Evolutionary conservation across 2,113 vertebrate species (phyloP).

Genomic region (Takifugu flavidus): DNA sequence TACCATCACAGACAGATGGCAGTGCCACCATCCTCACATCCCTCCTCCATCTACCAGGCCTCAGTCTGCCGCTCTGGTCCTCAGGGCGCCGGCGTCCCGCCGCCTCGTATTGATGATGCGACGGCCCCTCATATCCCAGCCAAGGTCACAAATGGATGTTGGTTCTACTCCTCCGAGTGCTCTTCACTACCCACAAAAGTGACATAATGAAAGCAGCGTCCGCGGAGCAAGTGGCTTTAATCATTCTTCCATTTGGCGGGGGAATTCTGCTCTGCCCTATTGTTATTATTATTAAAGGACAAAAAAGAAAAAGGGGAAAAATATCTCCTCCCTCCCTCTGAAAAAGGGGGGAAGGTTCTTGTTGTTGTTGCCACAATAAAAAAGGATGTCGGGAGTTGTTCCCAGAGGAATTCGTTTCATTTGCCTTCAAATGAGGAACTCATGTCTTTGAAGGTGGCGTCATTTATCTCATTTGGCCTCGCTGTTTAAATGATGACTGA

Average conservation of each 20-base stretch:
- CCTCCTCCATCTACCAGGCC: slow-evolving; percentile 23
- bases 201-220: slow-evolving; percentile 56
- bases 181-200: slow-evolving; percentile 44
- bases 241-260: slow-evolving; percentile 29
- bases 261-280: slow-evolving; percentile 43
- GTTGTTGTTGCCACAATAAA: slow-evolving; percentile 14
- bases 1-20: slow-evolving; percentile 77
- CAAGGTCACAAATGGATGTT: slow-evolving; percentile 70
- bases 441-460: slow-evolving; percentile 52
- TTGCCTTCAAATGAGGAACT: slow-evolving; percentile 56
- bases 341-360: background rate
- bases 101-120: slow-evolving; percentile 45
- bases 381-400: slow-evolving; percentile 30
- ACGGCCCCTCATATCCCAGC: slow-evolving; percentile 35
- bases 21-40: slow-evolving; percentile 34
- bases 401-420: slow-evolving; percentile 59
- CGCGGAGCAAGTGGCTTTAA: slow-evolving; percentile 46
- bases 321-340: slow-evolving; percentile 24
- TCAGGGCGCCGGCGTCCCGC: slow-evolving; percentile 27
- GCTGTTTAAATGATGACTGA: slow-evolving; percentile 52
- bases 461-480: slow-evolving; percentile 56
- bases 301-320: slow-evolving; percentile 28
- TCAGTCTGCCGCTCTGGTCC: slow-evolving; percentile 31
- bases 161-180: slow-evolving; percentile 51
- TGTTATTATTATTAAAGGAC: slow-evolving; percentile 59